A percentile compares a stretch with the other conserved stretches of the same genome.
phyloP scores from a whole-genome alignment of 1,140 invertebrate species.

The Gryon sp. region DNA sequence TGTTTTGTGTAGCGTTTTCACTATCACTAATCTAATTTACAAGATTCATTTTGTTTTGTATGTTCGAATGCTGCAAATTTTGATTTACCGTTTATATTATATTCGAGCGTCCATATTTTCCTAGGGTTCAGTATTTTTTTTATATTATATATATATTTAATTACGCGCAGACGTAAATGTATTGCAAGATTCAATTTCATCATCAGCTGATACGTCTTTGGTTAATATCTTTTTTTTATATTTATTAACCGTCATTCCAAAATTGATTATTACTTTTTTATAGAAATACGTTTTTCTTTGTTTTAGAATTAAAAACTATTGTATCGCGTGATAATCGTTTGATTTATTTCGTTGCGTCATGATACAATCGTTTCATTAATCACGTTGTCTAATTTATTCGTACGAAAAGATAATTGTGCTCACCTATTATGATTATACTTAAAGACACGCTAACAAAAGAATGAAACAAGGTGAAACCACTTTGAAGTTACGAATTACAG shows the following conservation, averaged over 20 bases:
- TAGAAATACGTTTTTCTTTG: too few species aligned
- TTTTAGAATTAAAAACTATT: too few species aligned
- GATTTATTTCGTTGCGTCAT: conserved; percentile 8
- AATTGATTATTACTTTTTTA: conserved; percentile 41
- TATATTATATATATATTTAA: too few species aligned
- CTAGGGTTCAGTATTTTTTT: too few species aligned
- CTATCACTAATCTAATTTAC: too few species aligned
- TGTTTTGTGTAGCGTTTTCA: too few species aligned
- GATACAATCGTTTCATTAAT: conserved; percentile 12
- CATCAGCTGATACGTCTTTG: conserved; percentile 3
- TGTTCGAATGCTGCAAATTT: too few species aligned
- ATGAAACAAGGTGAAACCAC: conserved; percentile 7
- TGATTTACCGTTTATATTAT: too few species aligned
- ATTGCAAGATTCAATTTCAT: too few species aligned
- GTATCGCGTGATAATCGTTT: conserved; percentile 9
- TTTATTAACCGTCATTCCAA: conserved; percentile 54
- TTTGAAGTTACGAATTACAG: conserved; percentile 11
- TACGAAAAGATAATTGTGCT: conserved; percentile 18
- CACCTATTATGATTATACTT: conserved; percentile 27
- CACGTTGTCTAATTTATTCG: conserved; percentile 34
- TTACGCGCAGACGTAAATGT: too few species aligned
- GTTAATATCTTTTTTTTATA: conserved; percentile 14
- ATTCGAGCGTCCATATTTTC: too few species aligned
- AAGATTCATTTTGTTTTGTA: too few species aligned
- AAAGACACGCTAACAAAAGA: neutral